Base-by-base conservation (phyloP, 2,797 vertebrate species). In the Zalophus californianus region DNA sequence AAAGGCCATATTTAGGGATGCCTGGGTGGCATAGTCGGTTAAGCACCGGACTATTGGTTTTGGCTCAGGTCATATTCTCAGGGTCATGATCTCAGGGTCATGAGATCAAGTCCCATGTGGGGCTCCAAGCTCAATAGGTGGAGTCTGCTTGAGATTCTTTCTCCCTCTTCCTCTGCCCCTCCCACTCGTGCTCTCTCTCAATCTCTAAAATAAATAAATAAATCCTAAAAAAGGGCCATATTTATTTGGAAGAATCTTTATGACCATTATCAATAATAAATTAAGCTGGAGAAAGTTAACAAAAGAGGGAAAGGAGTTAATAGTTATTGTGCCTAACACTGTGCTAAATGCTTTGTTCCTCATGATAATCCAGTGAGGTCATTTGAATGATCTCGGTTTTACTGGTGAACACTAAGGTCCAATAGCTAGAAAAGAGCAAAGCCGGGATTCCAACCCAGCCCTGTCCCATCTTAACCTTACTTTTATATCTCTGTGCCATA, bases 161-260 rank as follows among this genome's bases (percentile, higher is more conserved):
- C 18, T 68, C 18, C n/a, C 35, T 35, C n/a, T 68, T 9, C 66
- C 18, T 68, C n/a, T 68, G 66, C 4, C n/a, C n/a, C 9, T 35
- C n/a, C 8, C 11, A 10, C 66, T 11, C 9, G 0, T 35, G n/a
- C 66, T 68, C 66, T 68, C 18, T 56, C 54, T 56, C 54, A 44
- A 44, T 44, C 44, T 44, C 62, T 35, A 68, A 68, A 68, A 68
- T 35, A 35, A 68, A 68, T 68, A 20, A 35, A 38, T 68, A 35
- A 35, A 68, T 35, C n/a, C 9, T 21, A 2, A 48, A 75, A 44
- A 48, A 75, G 27, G 44, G 44, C 32, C 21, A 12, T 62, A 56
- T 87, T 88, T 97, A 18, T 73, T 73, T 94, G 38, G 27, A 89
- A 95, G 41, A 72, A 58, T 73, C 56, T 78, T 92, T 83, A 90